A percentile compares a stretch with the other conserved stretches of the same genome.
phyloP scores from a whole-genome alignment of 2,797 vertebrate species.

The Otolemur crassicaudatus region DNA sequence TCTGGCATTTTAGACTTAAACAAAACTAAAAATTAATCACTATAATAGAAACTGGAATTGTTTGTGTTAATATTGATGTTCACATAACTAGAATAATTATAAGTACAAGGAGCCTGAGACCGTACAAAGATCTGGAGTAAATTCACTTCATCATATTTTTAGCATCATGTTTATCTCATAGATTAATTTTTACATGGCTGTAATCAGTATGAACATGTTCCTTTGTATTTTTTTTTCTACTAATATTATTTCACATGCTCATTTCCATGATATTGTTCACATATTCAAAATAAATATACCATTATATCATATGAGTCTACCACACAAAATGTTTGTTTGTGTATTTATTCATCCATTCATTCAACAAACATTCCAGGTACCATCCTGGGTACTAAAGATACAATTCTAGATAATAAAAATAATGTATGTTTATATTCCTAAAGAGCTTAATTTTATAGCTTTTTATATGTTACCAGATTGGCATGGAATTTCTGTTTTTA shows the following conservation, averaged over 20 bases:
- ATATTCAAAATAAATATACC: neutral
- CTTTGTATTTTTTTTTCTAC: neutral
- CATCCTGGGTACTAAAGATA: neutral
- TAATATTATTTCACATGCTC: neutral
- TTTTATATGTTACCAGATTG: neutral
- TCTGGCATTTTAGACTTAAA: neutral
- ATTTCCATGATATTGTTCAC: neutral
- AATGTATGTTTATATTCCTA: neutral
- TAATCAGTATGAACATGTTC: neutral
- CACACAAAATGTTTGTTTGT: neutral
- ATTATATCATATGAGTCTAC: neutral
- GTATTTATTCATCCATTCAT: neutral
- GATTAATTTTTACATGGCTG: neutral
- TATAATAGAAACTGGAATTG: neutral
- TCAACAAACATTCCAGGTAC: neutral
- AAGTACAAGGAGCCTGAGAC: neutral
- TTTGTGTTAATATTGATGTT: neutral
- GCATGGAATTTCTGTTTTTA: neutral
- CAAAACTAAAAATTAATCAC: constrained; percentile 25
- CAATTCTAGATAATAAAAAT: neutral
- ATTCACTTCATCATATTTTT: neutral
- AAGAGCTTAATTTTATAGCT: neutral
- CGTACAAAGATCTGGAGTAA: neutral
- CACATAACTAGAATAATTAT: neutral
- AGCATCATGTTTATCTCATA: neutral